These are phyloP conservation scores for Eupithecia exiguata DNA, from an alignment of 2,888 invertebrate species.

Conservation along the genomic window DNA sequence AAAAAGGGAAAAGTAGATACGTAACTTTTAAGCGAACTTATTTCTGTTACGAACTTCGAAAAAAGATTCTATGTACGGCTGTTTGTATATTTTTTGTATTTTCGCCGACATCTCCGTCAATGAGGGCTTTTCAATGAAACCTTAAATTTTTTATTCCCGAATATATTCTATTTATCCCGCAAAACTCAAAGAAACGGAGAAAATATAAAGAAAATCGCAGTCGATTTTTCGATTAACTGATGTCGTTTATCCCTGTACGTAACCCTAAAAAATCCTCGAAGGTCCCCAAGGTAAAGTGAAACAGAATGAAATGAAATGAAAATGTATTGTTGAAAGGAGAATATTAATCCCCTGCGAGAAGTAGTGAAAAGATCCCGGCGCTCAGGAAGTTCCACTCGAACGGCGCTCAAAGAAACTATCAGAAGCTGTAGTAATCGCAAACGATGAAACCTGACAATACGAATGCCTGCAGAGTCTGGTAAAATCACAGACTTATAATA, in stretches of 20 bases:
- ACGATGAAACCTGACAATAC: slow-evolving; percentile 26
- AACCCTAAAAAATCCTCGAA: neutral
- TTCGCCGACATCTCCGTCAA: no score
- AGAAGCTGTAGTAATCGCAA: slow-evolving; percentile 29
- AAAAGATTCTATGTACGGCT: no score
- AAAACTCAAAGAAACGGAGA: no score
- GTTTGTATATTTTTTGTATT: no score
- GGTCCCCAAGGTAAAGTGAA: neutral
- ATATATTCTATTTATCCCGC: no score
- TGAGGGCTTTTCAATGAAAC: no score
- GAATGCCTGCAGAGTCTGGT: neutral
- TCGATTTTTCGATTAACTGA: neutral
- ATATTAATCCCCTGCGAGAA: slow-evolving; percentile 11
- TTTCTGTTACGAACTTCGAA: no score
- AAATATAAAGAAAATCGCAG: neutral
- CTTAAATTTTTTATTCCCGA: no score
- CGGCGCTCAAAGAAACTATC: slow-evolving; percentile 23
- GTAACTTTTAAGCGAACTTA: no score
- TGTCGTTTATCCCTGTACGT: neutral
- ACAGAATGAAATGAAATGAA: neutral
- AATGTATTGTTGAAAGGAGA: slow-evolving; percentile 12
- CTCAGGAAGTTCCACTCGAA: slow-evolving; percentile 8
- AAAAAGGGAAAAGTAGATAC: no score
- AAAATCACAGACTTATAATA: neutral
- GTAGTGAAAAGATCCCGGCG: neutral